Base-by-base conservation (phyloP, 2,113 vertebrate genomes). In the Chrysochloris asiatica region DNA sequence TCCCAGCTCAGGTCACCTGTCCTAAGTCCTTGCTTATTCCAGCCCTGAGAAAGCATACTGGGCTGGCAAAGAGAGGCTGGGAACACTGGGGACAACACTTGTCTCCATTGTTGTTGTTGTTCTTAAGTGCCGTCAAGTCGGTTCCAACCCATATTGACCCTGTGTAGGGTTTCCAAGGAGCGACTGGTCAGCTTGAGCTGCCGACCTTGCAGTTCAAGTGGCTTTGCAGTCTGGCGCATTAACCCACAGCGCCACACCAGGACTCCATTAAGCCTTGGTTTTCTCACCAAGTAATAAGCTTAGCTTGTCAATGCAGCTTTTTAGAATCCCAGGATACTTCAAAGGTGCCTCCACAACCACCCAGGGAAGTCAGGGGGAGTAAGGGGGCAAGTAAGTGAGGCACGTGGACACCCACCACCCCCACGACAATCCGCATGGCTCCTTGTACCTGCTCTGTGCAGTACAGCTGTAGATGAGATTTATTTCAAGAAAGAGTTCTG, bases 261-360 rank as follows among this genome's bases (percentile, higher is more conserved):
- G n/a, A n/a, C n/a, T n/a, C n/a, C 54, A 56, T 43, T 12, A 50
- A 83, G 77, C 76, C 71, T 67, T 6, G 3, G 48, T 24, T 79
- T 80, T 59, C 93, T 91, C 72, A 77, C 72, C 72, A 61, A 21
- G 17, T 36, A 72, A 86, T 16, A 36, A 69, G 59, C 59, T 80
- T 33, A 56, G 88, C 71, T 90, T 61, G 76, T 45, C 52, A 24
- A 0, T 7, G 28, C 0, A 0, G 83, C 78, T 82, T 86, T n/a
- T 38, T 2, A 48, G 45, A 77, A 69, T 1, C 59, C 59, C 41
- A 48, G 47, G 92, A 73, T 8, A 69, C 47, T 52, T 56, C 24
- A 4, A 6, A 38, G 6, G 43, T 4, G 45, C 19, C 47, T 73
- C 56, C 50, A 45, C 80, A 65, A 65, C 48, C 17, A 38, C 22